Percentiles rank a stretch among this genome's conserved stretches.
phyloP scores from a whole-genome alignment of 1,140 invertebrate genomes.

The Hyphantria cunea region DNA sequence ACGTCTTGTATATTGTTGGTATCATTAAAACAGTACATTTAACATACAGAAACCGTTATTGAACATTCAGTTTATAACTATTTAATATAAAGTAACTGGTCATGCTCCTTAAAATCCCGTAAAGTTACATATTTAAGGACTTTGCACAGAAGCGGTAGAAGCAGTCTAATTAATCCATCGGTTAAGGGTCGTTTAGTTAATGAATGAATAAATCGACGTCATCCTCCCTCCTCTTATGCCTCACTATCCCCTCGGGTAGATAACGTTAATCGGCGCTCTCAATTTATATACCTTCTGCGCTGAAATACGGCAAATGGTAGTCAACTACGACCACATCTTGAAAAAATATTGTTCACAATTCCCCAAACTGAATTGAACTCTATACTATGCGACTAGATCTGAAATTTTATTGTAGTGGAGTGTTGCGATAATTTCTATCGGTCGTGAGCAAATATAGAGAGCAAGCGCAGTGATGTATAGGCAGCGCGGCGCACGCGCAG shows the following conservation, averaged over 20 bases:
- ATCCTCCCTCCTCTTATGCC: slow-evolving; percentile 41
- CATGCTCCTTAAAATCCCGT: slow-evolving; percentile 23
- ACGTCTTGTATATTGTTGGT: no score
- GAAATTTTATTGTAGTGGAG: slow-evolving; percentile 23
- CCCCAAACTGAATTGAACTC: slow-evolving; percentile 25
- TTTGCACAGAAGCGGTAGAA: slow-evolving; percentile 35
- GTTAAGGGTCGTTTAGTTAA: slow-evolving; percentile 70
- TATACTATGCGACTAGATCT: slow-evolving; percentile 33
- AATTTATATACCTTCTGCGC: slow-evolving; percentile 60
- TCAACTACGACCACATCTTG: slow-evolving; percentile 48
- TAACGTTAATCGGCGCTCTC: slow-evolving; percentile 64
- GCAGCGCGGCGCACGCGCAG: slow-evolving; percentile 54
- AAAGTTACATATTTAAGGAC: slow-evolving; percentile 22
- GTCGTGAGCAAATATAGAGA: slow-evolving; percentile 63
- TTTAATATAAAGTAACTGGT: background rate
- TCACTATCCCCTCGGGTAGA: slow-evolving; percentile 51
- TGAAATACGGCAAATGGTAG: slow-evolving; percentile 61
- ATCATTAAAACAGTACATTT: background rate
- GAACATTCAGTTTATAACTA: no score
- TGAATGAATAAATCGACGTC: slow-evolving; percentile 73
- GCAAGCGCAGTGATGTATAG: slow-evolving; percentile 73
- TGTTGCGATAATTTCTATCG: slow-evolving; percentile 59
- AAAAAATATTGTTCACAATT: slow-evolving; percentile 42
- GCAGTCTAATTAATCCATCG: slow-evolving; percentile 58
- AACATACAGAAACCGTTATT: no score